Base-by-base conservation (phyloP, 2,888 invertebrate genomes). In the Lottia scabra region DNA sequence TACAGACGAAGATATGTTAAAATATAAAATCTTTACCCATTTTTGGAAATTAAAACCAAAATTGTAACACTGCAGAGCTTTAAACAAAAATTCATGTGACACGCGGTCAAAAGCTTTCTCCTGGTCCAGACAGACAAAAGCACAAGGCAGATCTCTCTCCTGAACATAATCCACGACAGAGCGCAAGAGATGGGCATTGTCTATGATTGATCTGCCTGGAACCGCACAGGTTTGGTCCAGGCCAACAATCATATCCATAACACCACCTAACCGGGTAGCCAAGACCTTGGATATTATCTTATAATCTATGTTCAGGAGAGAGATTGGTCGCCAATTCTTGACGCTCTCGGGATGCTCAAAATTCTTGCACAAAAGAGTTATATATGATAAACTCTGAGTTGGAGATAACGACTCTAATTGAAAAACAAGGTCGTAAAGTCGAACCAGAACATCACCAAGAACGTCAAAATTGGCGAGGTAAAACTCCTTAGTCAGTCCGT, bases 31-130 rank as follows among this genome's bases (percentile, higher is more conserved):
- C 10, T 6, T 1, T 38, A 38, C 38, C 38, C 38, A 4, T 1
- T 4, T 8, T 8, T 8, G 5, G 8, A 38, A 38, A 38, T 38
- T 38, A 38, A 1, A 2, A 2, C 38, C 38, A 38, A 38, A 38
- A 38, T 10, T 10, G 10, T 8, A 38, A 38, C 1, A 1, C 8
- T 38, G 5, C 1, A 38, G 8, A 10, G 38, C 8, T 38, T 2
- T 4, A 30, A 30, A 30, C 5, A 30, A 30, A 30, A 30, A 30
- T 12, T 73, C 69, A 64, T 78, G 75, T 27, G 70, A 74, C 10
- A 80, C 80, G 44, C 80, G 64, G 65, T 81, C 79, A 48, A 81
- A 81, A 0, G 79, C 80, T 45, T 81, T 82, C 67, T 79, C 79
- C 68, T 81, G 82, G 64, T 81, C 81, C 30, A 80, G 43, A 70